phyloP scores from a whole-genome alignment of 2,113 vertebrate species.

The Pachypanchax playfairii region DNA sequence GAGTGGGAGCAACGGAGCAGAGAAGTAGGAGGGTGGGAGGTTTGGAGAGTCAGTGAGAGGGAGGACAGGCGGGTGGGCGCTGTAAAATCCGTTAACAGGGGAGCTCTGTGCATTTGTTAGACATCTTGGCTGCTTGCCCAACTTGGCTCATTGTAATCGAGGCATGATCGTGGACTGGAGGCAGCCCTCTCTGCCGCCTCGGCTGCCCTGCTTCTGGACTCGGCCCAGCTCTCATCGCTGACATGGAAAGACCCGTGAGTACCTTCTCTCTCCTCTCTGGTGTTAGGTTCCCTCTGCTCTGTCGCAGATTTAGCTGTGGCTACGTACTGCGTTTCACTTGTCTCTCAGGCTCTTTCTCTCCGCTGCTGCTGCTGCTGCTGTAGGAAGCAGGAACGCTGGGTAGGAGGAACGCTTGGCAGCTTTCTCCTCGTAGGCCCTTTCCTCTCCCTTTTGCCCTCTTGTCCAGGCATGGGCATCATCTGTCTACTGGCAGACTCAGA shows the following conservation, averaged over 20 bases:
- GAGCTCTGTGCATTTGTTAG: slow-evolving; percentile 76
- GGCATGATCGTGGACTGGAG: slow-evolving; percentile 93
- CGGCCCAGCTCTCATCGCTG: slow-evolving; percentile 77
- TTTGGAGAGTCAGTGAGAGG: slow-evolving; percentile 51
- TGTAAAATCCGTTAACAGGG: slow-evolving; percentile 78
- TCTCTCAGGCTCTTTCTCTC: slow-evolving; percentile 39
- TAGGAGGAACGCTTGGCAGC: slow-evolving; percentile 56
- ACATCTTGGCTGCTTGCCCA: slow-evolving; percentile 79
- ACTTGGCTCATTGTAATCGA: slow-evolving; percentile 91
- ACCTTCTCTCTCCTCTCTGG: slow-evolving; percentile 55
- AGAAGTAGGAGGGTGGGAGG: slow-evolving; percentile 62
- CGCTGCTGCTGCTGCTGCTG: slow-evolving; percentile 48
- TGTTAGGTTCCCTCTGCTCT: slow-evolving; percentile 53
- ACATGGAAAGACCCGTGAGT: slow-evolving; percentile 94
- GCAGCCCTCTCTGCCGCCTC: slow-evolving; percentile 83
- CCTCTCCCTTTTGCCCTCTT: slow-evolving; percentile 35
- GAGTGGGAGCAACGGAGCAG: slow-evolving; percentile 60
- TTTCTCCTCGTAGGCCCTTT: slow-evolving; percentile 43
- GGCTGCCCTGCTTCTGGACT: slow-evolving; percentile 87
- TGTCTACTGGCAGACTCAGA: slow-evolving; percentile 45
- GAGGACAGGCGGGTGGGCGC: slow-evolving; percentile 66
- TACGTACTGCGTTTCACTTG: slow-evolving; percentile 49
- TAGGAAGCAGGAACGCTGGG: slow-evolving; percentile 55
- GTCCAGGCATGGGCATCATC: slow-evolving; percentile 54
- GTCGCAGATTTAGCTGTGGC: slow-evolving; percentile 62